A percentile compares a stretch with the other conserved stretches of the same genome.
These are phyloP conservation scores for Corythornis madagascariensis DNA, from an alignment of 2,113 vertebrate genomes.

Conservation along the genomic window DNA sequence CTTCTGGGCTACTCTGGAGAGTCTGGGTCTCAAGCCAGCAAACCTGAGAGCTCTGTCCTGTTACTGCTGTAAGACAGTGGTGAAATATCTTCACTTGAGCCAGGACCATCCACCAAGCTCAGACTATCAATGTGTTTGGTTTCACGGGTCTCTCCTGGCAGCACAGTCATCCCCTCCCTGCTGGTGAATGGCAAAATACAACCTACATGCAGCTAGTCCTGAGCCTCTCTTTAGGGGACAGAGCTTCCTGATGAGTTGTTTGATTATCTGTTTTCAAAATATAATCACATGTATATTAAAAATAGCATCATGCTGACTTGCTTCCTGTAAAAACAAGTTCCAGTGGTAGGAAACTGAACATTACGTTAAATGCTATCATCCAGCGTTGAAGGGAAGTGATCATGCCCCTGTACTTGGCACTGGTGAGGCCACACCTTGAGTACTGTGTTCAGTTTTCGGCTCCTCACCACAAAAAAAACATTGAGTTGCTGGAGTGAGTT, in stretches of 20 bases:
- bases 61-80: background rate
- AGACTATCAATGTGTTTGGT: background rate
- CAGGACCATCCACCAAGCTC: background rate
- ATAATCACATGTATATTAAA: background rate
- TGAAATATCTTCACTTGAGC: background rate
- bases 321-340: slow-evolving; percentile 32
- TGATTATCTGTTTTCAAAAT: slow-evolving; percentile 28
- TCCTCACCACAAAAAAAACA: no score
- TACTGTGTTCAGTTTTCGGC: no score
- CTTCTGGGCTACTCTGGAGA: background rate
- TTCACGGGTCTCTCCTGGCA: background rate
- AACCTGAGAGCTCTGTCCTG: accelerated
- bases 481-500: no score
- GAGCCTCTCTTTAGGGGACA: background rate
- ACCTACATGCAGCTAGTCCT: accelerated
- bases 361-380: slow-evolving; percentile 32
- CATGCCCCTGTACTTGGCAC: no score
- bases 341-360: slow-evolving; percentile 20
- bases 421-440: no score
- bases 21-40: background rate
- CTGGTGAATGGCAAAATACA: background rate
- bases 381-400: no score
- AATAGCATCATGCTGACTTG: background rate
- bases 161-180: background rate
- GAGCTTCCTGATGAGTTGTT: background rate